These are phyloP conservation scores for Sinodicranocentrus sp. DNA, from an alignment of 2,888 invertebrate species.

Conservation along the genomic window DNA sequence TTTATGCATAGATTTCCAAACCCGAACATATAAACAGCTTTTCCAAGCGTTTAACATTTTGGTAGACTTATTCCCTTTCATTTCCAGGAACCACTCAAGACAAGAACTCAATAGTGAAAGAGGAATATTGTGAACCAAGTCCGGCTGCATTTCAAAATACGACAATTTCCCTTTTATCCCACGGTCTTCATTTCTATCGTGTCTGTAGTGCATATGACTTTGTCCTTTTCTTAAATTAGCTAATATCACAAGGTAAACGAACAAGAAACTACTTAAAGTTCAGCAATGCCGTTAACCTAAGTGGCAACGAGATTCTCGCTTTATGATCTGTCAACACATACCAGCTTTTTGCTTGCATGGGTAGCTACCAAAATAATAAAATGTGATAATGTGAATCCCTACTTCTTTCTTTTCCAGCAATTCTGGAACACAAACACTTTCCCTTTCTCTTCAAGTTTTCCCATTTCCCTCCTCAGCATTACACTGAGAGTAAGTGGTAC, in stretches of 20 bases:
- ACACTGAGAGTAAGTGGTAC: not conserved
- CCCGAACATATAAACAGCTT: too few species aligned
- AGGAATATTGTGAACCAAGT: too few species aligned
- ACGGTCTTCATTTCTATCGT: too few species aligned
- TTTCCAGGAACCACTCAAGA: too few species aligned
- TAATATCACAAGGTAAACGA: constrained; percentile 19
- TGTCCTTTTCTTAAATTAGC: too few species aligned
- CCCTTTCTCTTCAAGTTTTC: constrained; percentile 18
- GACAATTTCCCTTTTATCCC: too few species aligned
- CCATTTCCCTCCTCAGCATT: constrained; percentile 18
- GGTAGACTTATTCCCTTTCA: too few species aligned
- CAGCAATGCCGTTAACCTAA: constrained; percentile 31
- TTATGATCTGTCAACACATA: constrained; percentile 37
- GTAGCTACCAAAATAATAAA: constrained; percentile 29
- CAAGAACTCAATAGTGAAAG: too few species aligned
- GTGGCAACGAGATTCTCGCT: constrained; percentile 35
- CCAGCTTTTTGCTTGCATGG: constrained; percentile 3
- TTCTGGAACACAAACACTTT: not conserved
- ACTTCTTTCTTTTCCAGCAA: not conserved
- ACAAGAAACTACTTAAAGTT: constrained; percentile 14
- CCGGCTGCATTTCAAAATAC: too few species aligned
- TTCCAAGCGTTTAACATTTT: too few species aligned
- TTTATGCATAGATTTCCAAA: too few species aligned
- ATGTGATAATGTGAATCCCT: constrained; percentile 34
- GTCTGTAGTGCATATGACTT: too few species aligned